Evolutionary conservation across 2,888 invertebrate species (phyloP).

Genomic region (Cephus spinipes): DNA sequence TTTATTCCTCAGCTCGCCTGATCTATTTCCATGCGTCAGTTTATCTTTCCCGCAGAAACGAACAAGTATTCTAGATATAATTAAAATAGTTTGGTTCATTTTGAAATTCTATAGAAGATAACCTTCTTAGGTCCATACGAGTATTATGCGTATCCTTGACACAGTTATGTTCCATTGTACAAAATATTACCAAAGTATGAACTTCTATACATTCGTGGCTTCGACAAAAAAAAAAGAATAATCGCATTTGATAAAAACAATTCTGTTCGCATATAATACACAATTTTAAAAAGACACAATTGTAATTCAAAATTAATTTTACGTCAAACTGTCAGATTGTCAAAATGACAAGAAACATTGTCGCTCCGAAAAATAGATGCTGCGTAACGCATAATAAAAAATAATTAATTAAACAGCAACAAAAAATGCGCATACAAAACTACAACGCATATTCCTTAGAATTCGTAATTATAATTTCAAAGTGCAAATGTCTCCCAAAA

Average conservation of each 20-base stretch:
- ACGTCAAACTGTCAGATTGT: not conserved
- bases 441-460: not conserved
- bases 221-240: not conserved
- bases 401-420: not conserved
- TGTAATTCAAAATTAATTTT: not conserved
- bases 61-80: not conserved
- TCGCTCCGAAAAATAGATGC: not conserved
- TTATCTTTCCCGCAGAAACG: not conserved
- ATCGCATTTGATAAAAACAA: not conserved
- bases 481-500: not conserved
- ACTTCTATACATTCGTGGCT: not conserved
- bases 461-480: not conserved
- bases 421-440: not conserved
- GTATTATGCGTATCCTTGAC: not conserved
- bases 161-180: not conserved
- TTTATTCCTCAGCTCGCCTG: not conserved
- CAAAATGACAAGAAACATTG: not conserved
- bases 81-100: not conserved
- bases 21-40: not conserved
- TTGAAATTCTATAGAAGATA: not conserved
- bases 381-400: not conserved
- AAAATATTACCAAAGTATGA: not conserved
- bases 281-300: not conserved
- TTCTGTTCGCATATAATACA: not conserved
- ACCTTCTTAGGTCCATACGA: not conserved